Percentiles rank a stretch among this genome's conserved stretches.
These are phyloP conservation scores for Lepidothrix coronata DNA, from an alignment of 2,113 vertebrate genomes.

Conservation along the genomic window DNA sequence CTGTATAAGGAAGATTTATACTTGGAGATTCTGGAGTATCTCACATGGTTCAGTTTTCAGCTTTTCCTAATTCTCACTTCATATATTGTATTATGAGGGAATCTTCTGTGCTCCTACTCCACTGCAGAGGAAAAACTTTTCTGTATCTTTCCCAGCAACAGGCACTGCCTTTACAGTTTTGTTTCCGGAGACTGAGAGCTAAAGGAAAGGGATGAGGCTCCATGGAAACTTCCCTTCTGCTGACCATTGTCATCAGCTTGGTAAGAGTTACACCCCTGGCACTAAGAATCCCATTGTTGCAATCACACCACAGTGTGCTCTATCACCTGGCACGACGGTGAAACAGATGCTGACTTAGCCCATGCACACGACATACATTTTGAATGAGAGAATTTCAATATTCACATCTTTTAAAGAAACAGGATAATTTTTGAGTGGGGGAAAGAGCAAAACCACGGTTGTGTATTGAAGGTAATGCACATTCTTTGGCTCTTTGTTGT, in stretches of 20 bases:
- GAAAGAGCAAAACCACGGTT: not conserved
- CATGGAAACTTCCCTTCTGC: conserved; percentile 1
- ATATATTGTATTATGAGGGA: not conserved
- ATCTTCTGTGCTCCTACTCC: not conserved
- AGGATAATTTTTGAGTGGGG: not conserved
- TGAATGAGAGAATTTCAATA: not conserved
- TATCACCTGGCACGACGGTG: not conserved
- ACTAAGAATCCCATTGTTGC: not conserved
- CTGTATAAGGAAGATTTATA: conserved; percentile 51
- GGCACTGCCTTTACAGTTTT: not conserved
- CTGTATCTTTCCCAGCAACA: not conserved
- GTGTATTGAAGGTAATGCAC: conserved; percentile 74
- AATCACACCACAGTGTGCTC: not conserved
- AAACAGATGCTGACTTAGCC: not conserved
- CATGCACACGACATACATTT: not conserved
- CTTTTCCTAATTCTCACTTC: not conserved
- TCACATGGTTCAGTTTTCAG: not conserved
- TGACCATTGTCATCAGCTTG: not conserved
- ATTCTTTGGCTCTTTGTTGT: conserved; percentile 76
- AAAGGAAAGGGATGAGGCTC: not conserved
- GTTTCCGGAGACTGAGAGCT: not conserved
- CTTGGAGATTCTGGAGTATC: not conserved
- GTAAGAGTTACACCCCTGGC: not conserved
- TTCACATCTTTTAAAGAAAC: not conserved
- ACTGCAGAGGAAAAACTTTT: not conserved